Base-by-base conservation (phyloP, 2,888 invertebrate genomes). In the Eurois occulta region DNA sequence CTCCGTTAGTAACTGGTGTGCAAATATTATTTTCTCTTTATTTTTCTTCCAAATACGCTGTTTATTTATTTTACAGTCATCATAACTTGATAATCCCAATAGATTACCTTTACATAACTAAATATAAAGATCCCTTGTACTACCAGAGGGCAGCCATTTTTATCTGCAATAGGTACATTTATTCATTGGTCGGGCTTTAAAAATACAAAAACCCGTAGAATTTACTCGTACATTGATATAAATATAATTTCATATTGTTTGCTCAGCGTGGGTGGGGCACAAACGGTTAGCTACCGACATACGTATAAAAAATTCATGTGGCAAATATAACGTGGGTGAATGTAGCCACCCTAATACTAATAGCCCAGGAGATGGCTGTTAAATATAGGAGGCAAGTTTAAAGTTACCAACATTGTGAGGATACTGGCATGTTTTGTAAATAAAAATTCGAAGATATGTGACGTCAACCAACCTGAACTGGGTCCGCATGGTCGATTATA, bases 251-350 rank as follows among this genome's bases (percentile, higher is more conserved):
- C 71, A 76, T 71, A 80, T 65, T 82, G 75, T 77, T 74, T 75
- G 76, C 32, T 43, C 64, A 64, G 74, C 74, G 84, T 87, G 73
- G 84, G 76, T 64, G 78, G 62, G 43, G 32, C 64, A 84, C 70
- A 73, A 75, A 52, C 66, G 71, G 72, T 52, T 73, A 28, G 38
- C 77, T 64, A 52, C 67, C 46, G 52, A 78, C 66, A 71, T 24
- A 24, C 55, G 24, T 82, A 82, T 86, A 69, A 79, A 84, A 77
- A 78, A 81, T 41, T 84, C 67, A 84, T 65, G 24, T 16, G 16
- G 76, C 67, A 84, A 84, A 86, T 76, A 84, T 55, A 35, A 66
- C 35, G 80, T 86, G 77, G 78, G 80, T 70, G 70, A 80, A 32
- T 77, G 72, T 69, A 67, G 55, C n/a, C 21, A 52, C 41, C 73